Evolutionary conservation across 2,888 invertebrate species (phyloP).

Genomic region (Hirtodrosophila trivittata): DNA sequence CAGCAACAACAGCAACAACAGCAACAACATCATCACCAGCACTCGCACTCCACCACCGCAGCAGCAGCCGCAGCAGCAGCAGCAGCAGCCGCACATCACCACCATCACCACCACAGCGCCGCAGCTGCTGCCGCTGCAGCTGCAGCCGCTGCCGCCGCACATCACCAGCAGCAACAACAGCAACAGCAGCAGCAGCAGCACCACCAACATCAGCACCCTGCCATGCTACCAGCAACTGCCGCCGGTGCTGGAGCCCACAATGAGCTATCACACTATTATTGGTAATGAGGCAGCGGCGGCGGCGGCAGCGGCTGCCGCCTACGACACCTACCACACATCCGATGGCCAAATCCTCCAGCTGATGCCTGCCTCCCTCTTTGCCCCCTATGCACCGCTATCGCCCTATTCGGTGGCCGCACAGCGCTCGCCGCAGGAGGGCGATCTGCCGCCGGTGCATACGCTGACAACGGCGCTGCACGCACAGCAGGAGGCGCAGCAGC

Average conservation of each 20-base stretch:
- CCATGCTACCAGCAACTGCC: slow-evolving; percentile 85
- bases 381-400: slow-evolving; percentile 71
- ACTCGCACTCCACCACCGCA: slow-evolving; percentile 52
- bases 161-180: slow-evolving; percentile 64
- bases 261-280: slow-evolving; percentile 91
- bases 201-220: slow-evolving; percentile 76
- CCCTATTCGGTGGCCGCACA: slow-evolving; percentile 71
- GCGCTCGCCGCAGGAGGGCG: slow-evolving; percentile 81
- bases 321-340: slow-evolving; percentile 58
- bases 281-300: slow-evolving; percentile 85
- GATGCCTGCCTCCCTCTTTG: slow-evolving; percentile 79
- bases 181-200: slow-evolving; percentile 48
- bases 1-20: slow-evolving; percentile 37
- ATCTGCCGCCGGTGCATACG: slow-evolving; percentile 79
- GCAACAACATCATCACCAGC: slow-evolving; percentile 61
- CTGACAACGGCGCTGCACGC: slow-evolving; percentile 67
- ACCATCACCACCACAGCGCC: slow-evolving; percentile 57
- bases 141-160: slow-evolving; percentile 67
- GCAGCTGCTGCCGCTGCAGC: slow-evolving; percentile 57
- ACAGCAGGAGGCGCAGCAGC: slow-evolving; percentile 68
- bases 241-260: slow-evolving; percentile 85
- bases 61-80: slow-evolving; percentile 37
- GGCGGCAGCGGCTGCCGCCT: slow-evolving; percentile 1
- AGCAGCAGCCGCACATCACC: slow-evolving; percentile 67
- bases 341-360: slow-evolving; percentile 80